Conservation (phyloP, 2,888 invertebrate genomes). For the Drosophila lutescens region DNA sequence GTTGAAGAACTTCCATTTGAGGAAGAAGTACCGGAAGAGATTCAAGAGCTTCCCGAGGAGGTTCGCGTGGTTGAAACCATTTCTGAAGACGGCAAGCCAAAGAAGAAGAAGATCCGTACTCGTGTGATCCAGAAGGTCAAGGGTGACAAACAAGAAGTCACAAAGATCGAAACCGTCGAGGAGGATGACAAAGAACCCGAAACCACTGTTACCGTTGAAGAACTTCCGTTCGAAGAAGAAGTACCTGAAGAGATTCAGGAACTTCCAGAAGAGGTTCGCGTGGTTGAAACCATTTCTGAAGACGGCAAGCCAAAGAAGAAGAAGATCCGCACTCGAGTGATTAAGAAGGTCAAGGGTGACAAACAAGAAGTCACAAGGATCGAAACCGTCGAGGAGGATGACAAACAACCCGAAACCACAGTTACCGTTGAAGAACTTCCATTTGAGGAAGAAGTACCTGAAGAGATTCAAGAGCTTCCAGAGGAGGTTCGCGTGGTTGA, state of each 20-base stretch:
- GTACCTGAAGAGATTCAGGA: conserved; percentile 46
- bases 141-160: conserved; percentile 61
- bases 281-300: conserved; percentile 52
- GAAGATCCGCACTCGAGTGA: conserved; percentile 66
- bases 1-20: conserved; percentile 48
- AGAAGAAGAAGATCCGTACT: conserved; percentile 59
- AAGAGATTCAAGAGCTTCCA: conserved; percentile 56
- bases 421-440: conserved; percentile 61
- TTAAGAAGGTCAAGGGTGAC: conserved; percentile 66
- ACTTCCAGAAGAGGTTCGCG: conserved; percentile 62
- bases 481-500: conserved; percentile 64
- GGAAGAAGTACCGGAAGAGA: conserved; percentile 31
- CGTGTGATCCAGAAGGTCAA: conserved; percentile 60
- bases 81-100: conserved; percentile 50
- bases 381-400: conserved; percentile 68
- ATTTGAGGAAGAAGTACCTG: conserved; percentile 45
- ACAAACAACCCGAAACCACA: conserved; percentile 57
- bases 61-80: conserved; percentile 48
- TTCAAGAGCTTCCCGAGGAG: conserved; percentile 51
- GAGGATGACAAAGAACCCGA: conserved; percentile 60
- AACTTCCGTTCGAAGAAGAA: conserved; percentile 46
- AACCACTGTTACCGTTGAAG: conserved; percentile 57
- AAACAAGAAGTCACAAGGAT: conserved; percentile 71
- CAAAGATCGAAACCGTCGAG: conserved; percentile 61
- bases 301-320: conserved; percentile 59